Conservation (phyloP, 1,140 invertebrate genomes). For the Callitettix versicolor region DNA sequence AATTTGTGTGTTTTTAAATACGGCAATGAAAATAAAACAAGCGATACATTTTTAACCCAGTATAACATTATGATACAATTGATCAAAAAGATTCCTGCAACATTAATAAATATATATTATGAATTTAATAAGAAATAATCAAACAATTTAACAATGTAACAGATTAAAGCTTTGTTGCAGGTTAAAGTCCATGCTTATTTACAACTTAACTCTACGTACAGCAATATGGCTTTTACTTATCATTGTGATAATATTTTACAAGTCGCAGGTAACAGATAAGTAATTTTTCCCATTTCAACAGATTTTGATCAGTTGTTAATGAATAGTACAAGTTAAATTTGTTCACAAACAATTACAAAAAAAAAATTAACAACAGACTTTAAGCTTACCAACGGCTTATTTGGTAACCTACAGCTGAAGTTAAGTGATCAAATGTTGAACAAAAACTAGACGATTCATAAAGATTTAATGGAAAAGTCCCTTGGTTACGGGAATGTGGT, state of each 20-base stretch:
- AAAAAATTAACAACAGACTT: neutral
- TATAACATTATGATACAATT: no score
- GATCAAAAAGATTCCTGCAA: no score
- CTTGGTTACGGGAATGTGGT: neutral
- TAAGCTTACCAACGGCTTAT: neutral
- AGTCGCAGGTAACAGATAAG: neutral
- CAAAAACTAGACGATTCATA: neutral
- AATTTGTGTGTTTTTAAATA: no score
- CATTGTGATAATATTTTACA: neutral
- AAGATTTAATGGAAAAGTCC: neutral
- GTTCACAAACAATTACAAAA: neutral
- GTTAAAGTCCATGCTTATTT: neutral
- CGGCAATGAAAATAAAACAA: no score
- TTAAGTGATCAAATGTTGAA: neutral
- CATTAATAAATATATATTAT: no score
- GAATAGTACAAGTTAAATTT: neutral
- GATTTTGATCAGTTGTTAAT: neutral
- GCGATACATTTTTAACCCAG: no score
- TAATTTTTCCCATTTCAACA: neutral
- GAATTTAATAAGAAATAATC: no score
- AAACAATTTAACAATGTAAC: no score
- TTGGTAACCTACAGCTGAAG: neutral
- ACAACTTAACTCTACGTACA: neutral
- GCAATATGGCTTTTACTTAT: neutral
- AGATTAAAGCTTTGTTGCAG: no score